phyloP scores from a whole-genome alignment of 2,797 vertebrate genomes.

The Gouania willdenowi region DNA sequence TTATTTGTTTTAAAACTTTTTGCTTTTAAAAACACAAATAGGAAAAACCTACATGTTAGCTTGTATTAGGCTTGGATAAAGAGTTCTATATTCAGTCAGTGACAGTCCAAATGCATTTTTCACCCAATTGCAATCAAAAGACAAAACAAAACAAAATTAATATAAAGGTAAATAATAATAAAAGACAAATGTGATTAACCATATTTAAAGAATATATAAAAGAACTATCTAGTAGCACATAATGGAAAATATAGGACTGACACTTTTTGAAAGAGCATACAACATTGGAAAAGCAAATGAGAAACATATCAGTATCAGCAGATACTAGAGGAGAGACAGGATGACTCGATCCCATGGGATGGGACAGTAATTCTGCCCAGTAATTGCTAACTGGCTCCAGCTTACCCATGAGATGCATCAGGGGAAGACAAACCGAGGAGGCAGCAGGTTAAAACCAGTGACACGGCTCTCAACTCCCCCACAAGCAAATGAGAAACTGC shows the following conservation, averaged over 20 bases:
- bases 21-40: too few relatives aligned
- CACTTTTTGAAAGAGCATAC: constrained; percentile 6
- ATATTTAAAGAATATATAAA: too few relatives aligned
- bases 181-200: too few relatives aligned
- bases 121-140: too few relatives aligned
- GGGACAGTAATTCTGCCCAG: constrained; percentile 43
- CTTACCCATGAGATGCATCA: constrained; percentile 50
- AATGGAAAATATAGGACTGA: constrained; percentile 1
- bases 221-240: constrained; percentile 1
- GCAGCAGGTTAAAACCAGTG: constrained; percentile 53
- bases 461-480: constrained; percentile 26
- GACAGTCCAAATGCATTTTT: too few relatives aligned
- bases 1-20: too few relatives aligned
- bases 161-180: too few relatives aligned
- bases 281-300: constrained; percentile 16
- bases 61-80: too few relatives aligned
- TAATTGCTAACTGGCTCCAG: constrained; percentile 60
- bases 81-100: too few relatives aligned
- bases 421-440: constrained; percentile 47
- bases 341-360: constrained; percentile 20
- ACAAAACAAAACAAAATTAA: too few relatives aligned
- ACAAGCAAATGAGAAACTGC: constrained; percentile 54
- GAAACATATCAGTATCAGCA: constrained; percentile 19
- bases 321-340: constrained; percentile 23
- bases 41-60: too few relatives aligned